Base-by-base conservation (phyloP, 53 echinoderm and acorn worm species). In the Astropecten irregularis region DNA sequence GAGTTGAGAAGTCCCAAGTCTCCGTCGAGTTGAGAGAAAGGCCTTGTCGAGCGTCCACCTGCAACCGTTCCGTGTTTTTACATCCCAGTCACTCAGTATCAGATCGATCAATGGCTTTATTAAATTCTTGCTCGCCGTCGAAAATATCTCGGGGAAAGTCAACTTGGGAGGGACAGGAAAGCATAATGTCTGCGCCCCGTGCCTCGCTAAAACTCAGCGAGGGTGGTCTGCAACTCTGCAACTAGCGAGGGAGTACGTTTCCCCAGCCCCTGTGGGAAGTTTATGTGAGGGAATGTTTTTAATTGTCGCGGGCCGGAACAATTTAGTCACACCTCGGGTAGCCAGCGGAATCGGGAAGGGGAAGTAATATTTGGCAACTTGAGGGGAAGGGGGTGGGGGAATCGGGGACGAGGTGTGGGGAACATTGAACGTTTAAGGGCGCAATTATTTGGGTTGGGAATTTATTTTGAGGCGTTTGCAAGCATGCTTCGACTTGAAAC, bases 141-240 rank as follows among this genome's bases (percentile, higher is more conserved):
- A 51, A 76, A 76, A 76, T 76, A 76, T 76, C 76, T 76, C 40
- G 40, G 76, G 76, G 76, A 76, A n/a, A 55, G 65, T 65, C 65
- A 65, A 9, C 19, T 20, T 3, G 19, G 0, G 16, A 65, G n/a
- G n/a, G n/a, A n/a, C n/a, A n/a, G n/a, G n/a, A n/a, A n/a, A n/a
- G n/a, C n/a, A n/a, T n/a, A n/a, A n/a, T n/a, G n/a, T n/a, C n/a
- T n/a, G n/a, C n/a, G n/a, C n/a, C n/a, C n/a, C n/a, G n/a, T n/a
- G n/a, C n/a, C n/a, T n/a, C n/a, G n/a, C n/a, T n/a, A n/a, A n/a
- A n/a, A n/a, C n/a, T n/a, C n/a, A n/a, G n/a, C n/a, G n/a, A n/a
- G n/a, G n/a, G n/a, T n/a, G n/a, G n/a, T n/a, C n/a, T n/a, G n/a
- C n/a, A n/a, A n/a, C n/a, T n/a, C n/a, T n/a, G n/a, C n/a, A n/a